phyloP scores from a whole-genome alignment of 2,113 vertebrate genomes.

The Chaenogobius annularis region DNA sequence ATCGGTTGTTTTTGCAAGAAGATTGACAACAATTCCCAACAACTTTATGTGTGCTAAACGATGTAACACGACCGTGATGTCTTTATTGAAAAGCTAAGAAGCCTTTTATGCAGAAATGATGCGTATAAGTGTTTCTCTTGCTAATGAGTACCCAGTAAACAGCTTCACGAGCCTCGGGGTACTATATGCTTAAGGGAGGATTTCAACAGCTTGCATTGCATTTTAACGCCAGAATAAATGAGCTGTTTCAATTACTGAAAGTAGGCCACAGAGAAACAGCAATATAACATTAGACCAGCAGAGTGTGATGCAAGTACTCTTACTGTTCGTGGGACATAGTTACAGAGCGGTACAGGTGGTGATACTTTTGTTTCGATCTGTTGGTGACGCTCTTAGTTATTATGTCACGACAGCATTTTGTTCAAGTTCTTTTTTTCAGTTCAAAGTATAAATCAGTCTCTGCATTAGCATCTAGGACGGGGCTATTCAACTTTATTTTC shows the following conservation, averaged over 20 bases:
- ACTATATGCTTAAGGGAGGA: not conserved
- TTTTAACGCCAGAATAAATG: conserved; percentile 17
- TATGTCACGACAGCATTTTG: too few relatives aligned
- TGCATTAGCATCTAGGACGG: too few relatives aligned
- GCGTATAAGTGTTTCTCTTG: conserved; percentile 2
- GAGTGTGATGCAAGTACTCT: not conserved
- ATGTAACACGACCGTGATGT: conserved; percentile 23
- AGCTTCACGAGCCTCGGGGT: not conserved
- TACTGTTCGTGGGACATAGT: not conserved
- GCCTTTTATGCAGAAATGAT: not conserved
- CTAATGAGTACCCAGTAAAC: conserved; percentile 28
- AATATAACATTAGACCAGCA: not conserved
- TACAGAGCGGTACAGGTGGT: not conserved
- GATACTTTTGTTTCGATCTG: not conserved
- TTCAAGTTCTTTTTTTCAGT: too few relatives aligned
- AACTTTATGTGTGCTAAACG: conserved; percentile 13
- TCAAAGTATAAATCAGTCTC: too few relatives aligned
- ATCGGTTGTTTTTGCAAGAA: conserved; percentile 4
- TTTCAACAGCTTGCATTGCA: not conserved
- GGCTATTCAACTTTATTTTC: too few relatives aligned
- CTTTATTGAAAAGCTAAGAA: conserved; percentile 11
- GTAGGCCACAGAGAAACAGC: not conserved
- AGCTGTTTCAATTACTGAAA: conserved; percentile 13
- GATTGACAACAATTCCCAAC: conserved; percentile 11
- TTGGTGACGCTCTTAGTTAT: too few relatives aligned